A percentile compares a stretch with the other conserved stretches of the same genome.
These are phyloP conservation scores for Spinibarbus caldwelli DNA, from an alignment of 2,797 vertebrate genomes.

Conservation along the genomic window DNA sequence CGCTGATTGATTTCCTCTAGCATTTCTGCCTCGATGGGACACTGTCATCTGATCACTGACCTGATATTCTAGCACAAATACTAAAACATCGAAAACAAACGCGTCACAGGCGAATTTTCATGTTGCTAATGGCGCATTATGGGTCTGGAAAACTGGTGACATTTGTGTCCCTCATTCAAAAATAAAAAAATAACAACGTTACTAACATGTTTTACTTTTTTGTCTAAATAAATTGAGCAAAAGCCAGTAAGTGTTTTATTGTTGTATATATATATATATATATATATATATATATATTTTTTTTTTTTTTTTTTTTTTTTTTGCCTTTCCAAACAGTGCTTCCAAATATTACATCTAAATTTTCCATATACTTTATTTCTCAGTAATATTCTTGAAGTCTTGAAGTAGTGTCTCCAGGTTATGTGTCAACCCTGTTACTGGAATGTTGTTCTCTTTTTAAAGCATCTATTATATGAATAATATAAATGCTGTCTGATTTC, in stretches of 20 bases:
- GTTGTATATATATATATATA: too few relatives aligned
- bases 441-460: not conserved
- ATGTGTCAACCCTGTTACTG: not conserved
- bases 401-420: not conserved
- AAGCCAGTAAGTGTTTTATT: not conserved
- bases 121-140: not conserved
- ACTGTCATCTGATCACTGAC: slow-evolving; percentile 73
- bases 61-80: slow-evolving; percentile 70
- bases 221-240: not conserved
- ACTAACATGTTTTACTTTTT: not conserved
- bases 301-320: too few relatives aligned
- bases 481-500: not conserved
- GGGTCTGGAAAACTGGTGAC: not conserved
- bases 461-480: not conserved
- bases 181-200: not conserved
- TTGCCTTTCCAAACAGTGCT: not conserved
- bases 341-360: not conserved
- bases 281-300: too few relatives aligned
- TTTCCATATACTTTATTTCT: not conserved
- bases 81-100: slow-evolving; percentile 50
- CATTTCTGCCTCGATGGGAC: slow-evolving; percentile 72
- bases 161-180: not conserved
- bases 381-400: not conserved
- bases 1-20: slow-evolving; percentile 62
- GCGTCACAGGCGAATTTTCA: slow-evolving; percentile 62